Conservation (phyloP, 1,140 invertebrate species). For the Drosophila nannoptera region DNA sequence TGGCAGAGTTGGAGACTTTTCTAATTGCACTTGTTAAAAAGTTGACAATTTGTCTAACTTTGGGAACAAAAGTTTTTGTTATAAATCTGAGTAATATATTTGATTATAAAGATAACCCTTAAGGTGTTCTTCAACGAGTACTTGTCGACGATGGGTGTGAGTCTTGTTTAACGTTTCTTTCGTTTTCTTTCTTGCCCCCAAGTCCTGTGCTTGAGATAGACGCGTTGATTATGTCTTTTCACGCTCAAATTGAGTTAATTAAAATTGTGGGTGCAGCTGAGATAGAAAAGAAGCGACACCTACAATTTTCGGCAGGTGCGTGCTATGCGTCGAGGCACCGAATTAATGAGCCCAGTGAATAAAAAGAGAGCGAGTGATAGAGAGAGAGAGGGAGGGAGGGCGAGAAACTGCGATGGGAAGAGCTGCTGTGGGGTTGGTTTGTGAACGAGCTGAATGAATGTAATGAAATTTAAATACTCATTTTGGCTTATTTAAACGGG, state of each 20-base stretch:
- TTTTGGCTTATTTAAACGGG: conserved; percentile 23
- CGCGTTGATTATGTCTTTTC: conserved; percentile 68
- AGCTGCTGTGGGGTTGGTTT: background rate
- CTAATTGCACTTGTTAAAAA: conserved; percentile 12
- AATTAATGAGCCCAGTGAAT: conserved; percentile 62
- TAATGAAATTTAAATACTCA: conserved; percentile 60
- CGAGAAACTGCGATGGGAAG: background rate
- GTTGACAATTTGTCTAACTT: conserved; percentile 1
- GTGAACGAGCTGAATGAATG: conserved; percentile 38
- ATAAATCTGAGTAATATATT: conserved; percentile 3
- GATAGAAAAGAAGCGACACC: conserved; percentile 23
- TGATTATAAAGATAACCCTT: conserved; percentile 8
- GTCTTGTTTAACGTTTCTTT: background rate
- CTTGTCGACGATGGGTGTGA: conserved; percentile 14
- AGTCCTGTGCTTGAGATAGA: conserved; percentile 9
- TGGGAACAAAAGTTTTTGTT: background rate
- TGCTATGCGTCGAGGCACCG: conserved; percentile 39
- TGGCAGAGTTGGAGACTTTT: background rate
- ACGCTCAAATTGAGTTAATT: conserved; percentile 58
- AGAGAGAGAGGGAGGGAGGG: too few relatives aligned
- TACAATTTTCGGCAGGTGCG: conserved; percentile 41
- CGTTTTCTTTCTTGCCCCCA: background rate
- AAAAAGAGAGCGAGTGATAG: background rate
- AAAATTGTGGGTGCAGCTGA: conserved; percentile 41
- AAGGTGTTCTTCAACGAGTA: background rate